phyloP scores from a whole-genome alignment of 2,888 invertebrate species.

The Blastobasis lacticolella region DNA sequence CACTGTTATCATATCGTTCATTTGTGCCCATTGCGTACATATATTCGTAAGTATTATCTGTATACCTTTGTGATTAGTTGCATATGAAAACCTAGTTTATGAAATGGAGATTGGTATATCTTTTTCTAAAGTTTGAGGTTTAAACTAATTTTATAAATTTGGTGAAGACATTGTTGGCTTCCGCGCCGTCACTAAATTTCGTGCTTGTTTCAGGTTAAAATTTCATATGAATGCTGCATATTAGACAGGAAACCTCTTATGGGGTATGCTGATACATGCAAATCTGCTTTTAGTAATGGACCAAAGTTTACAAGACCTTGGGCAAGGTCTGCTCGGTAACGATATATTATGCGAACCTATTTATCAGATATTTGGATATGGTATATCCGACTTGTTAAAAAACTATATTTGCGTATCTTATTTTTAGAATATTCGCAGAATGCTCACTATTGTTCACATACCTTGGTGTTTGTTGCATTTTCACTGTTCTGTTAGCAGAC shows the following conservation, averaged over 20 bases:
- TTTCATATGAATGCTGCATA: slow-evolving; percentile 54
- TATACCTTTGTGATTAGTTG: no score
- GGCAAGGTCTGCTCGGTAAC: slow-evolving; percentile 64
- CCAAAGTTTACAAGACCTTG: slow-evolving; percentile 62
- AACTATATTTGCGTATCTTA: not conserved
- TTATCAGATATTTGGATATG: not conserved
- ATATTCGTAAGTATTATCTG: slow-evolving; percentile 53
- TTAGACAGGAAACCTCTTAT: slow-evolving; percentile 62
- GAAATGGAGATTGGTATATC: no score
- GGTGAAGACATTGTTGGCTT: no score
- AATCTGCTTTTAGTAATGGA: slow-evolving; percentile 74
- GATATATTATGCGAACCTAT: slow-evolving; percentile 4
- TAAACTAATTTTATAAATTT: no score
- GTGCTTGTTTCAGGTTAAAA: slow-evolving; percentile 41
- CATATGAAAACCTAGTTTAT: no score
- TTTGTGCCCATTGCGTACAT: slow-evolving; percentile 63
- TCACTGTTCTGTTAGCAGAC: slow-evolving; percentile 82
- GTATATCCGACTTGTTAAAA: not conserved
- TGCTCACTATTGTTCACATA: slow-evolving; percentile 79
- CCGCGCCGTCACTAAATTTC: not conserved
- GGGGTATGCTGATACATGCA: slow-evolving; percentile 77
- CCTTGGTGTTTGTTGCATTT: slow-evolving; percentile 82
- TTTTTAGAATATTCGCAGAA: slow-evolving; percentile 72
- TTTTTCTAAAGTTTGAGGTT: no score
- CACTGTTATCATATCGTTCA: slow-evolving; percentile 51